These are phyloP conservation scores for Excalfactoria chinensis DNA, from an alignment of 2,113 vertebrate genomes.

Conservation along the genomic window DNA sequence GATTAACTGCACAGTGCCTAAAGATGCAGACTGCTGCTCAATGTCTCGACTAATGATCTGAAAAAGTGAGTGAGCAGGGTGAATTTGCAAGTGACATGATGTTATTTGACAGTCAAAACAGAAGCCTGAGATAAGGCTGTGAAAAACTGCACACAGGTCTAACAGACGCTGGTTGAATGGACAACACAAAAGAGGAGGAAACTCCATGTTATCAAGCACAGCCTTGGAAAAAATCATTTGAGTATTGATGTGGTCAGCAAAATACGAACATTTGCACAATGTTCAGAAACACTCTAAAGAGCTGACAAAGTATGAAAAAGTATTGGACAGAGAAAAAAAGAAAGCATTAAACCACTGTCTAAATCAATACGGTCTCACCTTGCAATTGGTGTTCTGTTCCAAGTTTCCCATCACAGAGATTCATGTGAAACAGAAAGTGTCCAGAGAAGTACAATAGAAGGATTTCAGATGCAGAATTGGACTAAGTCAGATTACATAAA, in stretches of 20 bases:
- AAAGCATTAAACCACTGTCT: background rate
- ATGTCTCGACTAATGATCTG: background rate
- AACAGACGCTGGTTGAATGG: background rate
- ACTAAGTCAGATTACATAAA: conserved; percentile 33
- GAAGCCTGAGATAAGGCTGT: background rate
- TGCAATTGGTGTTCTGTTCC: background rate
- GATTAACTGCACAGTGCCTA: background rate
- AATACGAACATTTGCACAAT: background rate
- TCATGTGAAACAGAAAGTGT: background rate
- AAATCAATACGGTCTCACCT: conserved; percentile 12
- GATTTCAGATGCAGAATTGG: background rate
- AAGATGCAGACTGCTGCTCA: background rate
- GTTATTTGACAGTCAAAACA: conserved; percentile 38
- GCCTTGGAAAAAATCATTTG: background rate
- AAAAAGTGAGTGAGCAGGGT: background rate
- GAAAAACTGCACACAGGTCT: background rate
- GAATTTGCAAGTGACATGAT: background rate
- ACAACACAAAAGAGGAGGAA: background rate
- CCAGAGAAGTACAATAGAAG: background rate
- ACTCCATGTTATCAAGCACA: background rate
- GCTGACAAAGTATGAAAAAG: conserved; percentile 9
- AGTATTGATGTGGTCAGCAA: conserved; percentile 6
- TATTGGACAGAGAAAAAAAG: background rate
- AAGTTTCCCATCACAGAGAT: background rate
- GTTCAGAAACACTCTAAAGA: background rate